Base-by-base conservation (phyloP, 35 echinoderm and acorn worm species). In the Lytechinus pictus region DNA sequence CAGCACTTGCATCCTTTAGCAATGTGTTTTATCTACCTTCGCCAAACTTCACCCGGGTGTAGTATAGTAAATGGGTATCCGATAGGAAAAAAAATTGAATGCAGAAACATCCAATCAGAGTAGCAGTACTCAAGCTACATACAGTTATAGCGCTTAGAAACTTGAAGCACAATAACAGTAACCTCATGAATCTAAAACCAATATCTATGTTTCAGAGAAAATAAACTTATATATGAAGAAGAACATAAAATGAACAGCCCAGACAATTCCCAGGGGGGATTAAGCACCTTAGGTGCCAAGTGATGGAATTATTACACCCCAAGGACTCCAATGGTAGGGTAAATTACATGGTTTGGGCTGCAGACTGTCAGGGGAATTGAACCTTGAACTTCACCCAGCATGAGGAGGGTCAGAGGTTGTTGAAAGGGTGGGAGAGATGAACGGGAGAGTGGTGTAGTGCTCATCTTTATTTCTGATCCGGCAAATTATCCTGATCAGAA, bases 341-440 rank as follows among this genome's bases (percentile, higher is more conserved):
- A 79, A 79, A 79, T 79, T 79, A 79, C 66, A 79, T 7, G 66
- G n/a, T n/a, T 79, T 79, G 66, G 66, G 14, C 66, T 24, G 21
- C 66, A 79, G 66, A n/a, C 66, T 79, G 16, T 79, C 66, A n/a
- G 66, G 66, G 21, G 66, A n/a, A 0, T 79, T 79, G 66, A 79
- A 79, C 66, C 66, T 79, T 79, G 66, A n/a, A 24, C 66, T 79
- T 79, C 66, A 79, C 66, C 66, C 66, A 79, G 66, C 66, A 79
- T 5, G 66, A 79, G 5, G 8, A 24, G 66, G 66, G 66, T 79
- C 66, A 79, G n/a, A 79, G 66, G 19, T 79, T 79, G 21, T 6
- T 79, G 21, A 5, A 24, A 79, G 66, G n/a, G 66, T 79, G 66
- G 12, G 19, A 79, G 66, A 79, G n/a, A 79, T 79, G 19, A 14